Evolutionary conservation across 2,888 invertebrate species (phyloP).

Genomic region (Sabellastarte sp.): DNA sequence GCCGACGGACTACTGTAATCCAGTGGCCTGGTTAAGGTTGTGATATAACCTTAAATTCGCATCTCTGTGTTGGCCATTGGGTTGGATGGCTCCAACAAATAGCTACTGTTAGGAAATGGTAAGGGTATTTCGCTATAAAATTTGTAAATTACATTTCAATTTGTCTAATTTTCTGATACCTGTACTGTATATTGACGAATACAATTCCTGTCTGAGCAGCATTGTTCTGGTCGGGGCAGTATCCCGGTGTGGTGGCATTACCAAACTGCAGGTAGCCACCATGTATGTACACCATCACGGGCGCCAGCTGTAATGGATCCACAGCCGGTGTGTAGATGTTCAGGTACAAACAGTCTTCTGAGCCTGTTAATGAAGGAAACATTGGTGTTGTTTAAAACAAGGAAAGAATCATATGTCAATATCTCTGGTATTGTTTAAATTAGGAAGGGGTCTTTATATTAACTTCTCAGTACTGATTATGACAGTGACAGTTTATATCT

Average conservation of each 20-base stretch:
- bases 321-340: constrained; percentile 43
- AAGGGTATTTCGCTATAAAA: too few relatives aligned
- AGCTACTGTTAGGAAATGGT: too few relatives aligned
- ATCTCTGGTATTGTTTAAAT: not conserved
- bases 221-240: constrained; percentile 6
- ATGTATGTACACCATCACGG: constrained; percentile 8
- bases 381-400: not conserved
- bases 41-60: too few relatives aligned
- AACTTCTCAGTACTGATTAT: too few relatives aligned
- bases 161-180: too few relatives aligned
- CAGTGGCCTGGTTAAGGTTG: too few relatives aligned
- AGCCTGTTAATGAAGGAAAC: not conserved
- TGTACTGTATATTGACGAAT: constrained; percentile 14
- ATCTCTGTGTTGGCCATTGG: too few relatives aligned
- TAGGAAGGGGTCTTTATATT: not conserved
- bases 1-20: too few relatives aligned
- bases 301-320: not conserved
- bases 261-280: constrained; percentile 12
- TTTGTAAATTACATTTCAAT: too few relatives aligned
- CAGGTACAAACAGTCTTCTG: constrained; percentile 6
- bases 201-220: constrained; percentile 1
- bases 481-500: too few relatives aligned
- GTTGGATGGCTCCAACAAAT: too few relatives aligned
- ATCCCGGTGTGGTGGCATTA: not conserved
- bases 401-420: not conserved